Evolutionary conservation across 2,797 vertebrate species (phyloP).

Genomic region (Melanotaenia parkinsoni): DNA sequence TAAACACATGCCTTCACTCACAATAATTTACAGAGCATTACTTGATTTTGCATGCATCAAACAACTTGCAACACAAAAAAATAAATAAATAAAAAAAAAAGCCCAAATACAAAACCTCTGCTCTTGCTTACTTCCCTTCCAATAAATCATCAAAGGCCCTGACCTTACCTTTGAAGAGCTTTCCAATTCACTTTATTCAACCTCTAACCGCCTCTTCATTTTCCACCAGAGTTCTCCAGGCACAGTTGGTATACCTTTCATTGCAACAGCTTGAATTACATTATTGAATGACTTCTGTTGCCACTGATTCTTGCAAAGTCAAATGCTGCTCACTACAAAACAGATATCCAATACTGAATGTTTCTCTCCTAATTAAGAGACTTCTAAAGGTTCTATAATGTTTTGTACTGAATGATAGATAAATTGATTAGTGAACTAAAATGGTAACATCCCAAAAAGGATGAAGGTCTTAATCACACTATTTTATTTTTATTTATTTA

Average conservation of each 20-base stretch:
- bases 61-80: neutral
- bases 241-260: slow-evolving; percentile 33
- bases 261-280: slow-evolving; percentile 47
- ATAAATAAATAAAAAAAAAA: neutral
- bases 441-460: slow-evolving; percentile 17
- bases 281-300: slow-evolving; percentile 53
- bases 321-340: slow-evolving; percentile 53
- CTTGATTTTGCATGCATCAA: neutral
- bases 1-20: neutral
- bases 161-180: slow-evolving; percentile 38
- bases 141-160: slow-evolving; percentile 21
- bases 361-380: slow-evolving; percentile 38
- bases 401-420: slow-evolving; percentile 31
- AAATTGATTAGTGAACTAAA: slow-evolving; percentile 26
- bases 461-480: slow-evolving; percentile 3
- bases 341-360: slow-evolving; percentile 38
- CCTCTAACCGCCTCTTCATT: slow-evolving; percentile 9
- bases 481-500: neutral
- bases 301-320: slow-evolving; percentile 54
- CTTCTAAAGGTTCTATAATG: slow-evolving; percentile 8
- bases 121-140: slow-evolving; percentile 1
- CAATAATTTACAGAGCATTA: neutral
- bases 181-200: slow-evolving; percentile 32
- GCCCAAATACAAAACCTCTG: slow-evolving; percentile 1
- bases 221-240: slow-evolving; percentile 17